Evolutionary conservation across 2,113 vertebrate species (phyloP).

Genomic region (Cricetomys ansorgei): DNA sequence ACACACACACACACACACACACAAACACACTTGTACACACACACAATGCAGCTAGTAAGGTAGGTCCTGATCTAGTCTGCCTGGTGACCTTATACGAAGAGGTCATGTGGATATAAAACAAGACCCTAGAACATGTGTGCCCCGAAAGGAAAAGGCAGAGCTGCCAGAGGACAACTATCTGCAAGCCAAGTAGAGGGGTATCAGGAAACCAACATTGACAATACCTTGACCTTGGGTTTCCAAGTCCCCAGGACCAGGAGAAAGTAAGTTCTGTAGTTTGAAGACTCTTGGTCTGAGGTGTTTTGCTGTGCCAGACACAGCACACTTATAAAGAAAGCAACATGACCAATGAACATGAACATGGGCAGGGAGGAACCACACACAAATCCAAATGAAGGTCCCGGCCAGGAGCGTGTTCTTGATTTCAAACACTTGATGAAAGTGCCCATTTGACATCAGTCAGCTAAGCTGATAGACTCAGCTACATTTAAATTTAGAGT

Average conservation of each 20-base stretch:
- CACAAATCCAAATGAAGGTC: background rate
- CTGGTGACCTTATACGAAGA: background rate
- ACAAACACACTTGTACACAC: background rate
- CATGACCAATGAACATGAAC: background rate
- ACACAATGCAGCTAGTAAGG: background rate
- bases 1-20: background rate
- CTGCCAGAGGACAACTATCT: fast-evolving
- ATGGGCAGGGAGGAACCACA: background rate
- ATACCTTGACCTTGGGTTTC: background rate
- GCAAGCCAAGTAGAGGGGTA: background rate
- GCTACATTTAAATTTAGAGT: background rate
- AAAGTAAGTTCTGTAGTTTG: background rate
- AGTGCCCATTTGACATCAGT: background rate
- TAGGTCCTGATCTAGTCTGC: background rate
- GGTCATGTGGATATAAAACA: background rate
- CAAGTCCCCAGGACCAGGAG: background rate
- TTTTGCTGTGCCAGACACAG: background rate
- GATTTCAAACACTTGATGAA: background rate
- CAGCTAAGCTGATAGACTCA: background rate
- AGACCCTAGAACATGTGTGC: fast-evolving
- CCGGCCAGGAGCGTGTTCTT: background rate
- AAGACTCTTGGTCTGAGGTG: background rate
- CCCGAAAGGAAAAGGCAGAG: background rate
- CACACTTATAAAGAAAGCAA: background rate
- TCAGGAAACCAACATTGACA: background rate